phyloP scores from a whole-genome alignment of 2,888 invertebrate genomes.

The Quadroppia sp. region DNA sequence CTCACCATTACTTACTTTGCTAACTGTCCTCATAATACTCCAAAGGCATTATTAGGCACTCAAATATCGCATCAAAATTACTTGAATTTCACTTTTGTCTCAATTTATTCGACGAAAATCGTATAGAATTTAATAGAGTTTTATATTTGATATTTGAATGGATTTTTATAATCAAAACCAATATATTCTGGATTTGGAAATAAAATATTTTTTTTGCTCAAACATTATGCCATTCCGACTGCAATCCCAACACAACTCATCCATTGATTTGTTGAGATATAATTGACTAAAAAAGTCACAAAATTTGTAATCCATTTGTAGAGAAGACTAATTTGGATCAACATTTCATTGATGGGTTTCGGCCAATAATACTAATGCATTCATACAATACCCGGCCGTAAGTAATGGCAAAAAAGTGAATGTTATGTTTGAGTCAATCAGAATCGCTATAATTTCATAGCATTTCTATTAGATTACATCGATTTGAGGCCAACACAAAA shows the following conservation, averaged over 20 bases:
- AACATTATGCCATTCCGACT: too few relatives aligned
- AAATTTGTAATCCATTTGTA: neutral
- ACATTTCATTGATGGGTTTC: constrained; percentile 2
- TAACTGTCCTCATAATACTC: too few relatives aligned
- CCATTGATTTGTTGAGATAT: too few relatives aligned
- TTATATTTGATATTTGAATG: too few relatives aligned
- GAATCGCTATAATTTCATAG: constrained; percentile 24
- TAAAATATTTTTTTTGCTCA: too few relatives aligned
- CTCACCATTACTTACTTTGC: constrained; percentile 1
- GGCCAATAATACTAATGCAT: constrained; percentile 35
- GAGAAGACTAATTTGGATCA: too few relatives aligned
- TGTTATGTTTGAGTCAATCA: constrained; percentile 23
- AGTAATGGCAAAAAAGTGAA: neutral
- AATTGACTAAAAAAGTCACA: neutral
- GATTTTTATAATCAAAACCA: too few relatives aligned
- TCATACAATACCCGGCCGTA: constrained; percentile 9
- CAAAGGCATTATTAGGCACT: constrained; percentile 4
- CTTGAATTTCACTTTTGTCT: constrained; percentile 9
- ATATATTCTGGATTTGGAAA: too few relatives aligned
- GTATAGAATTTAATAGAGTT: too few relatives aligned
- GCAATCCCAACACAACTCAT: too few relatives aligned
- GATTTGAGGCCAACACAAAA: neutral
- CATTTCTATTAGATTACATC: constrained; percentile 27
- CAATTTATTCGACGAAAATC: neutral
- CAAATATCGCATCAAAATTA: neutral